phyloP scores from a whole-genome alignment of 2,113 vertebrate species.

The Delphinus delphis region DNA sequence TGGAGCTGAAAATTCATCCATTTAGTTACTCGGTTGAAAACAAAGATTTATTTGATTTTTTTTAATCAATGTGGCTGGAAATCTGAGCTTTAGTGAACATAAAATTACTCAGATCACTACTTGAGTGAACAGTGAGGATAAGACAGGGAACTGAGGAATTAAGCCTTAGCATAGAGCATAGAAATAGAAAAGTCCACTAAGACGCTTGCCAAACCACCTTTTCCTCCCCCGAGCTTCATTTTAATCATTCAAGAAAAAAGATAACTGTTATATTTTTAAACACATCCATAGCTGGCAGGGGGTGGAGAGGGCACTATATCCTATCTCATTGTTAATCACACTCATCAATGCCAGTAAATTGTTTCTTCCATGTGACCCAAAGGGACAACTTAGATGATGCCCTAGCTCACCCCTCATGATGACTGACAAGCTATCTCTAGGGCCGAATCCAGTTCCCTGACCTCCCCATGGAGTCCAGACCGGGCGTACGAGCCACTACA shows the following conservation, averaged over 20 bases:
- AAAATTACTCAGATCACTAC: not conserved
- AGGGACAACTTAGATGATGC: slow-evolving; percentile 17
- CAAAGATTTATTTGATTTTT: not conserved
- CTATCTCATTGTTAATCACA: not conserved
- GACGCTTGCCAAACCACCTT: not conserved
- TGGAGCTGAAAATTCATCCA: not conserved
- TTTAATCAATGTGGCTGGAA: not conserved
- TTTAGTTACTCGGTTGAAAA: not conserved
- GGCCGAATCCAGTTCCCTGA: slow-evolving; percentile 8
- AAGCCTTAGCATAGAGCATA: not conserved
- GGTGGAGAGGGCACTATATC: not conserved
- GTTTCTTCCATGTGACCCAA: not conserved
- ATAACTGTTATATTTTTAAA: not conserved
- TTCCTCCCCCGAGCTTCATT: not conserved
- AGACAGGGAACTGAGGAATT: not conserved
- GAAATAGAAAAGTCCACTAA: slow-evolving; percentile 7
- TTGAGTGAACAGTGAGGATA: not conserved
- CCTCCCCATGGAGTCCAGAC: not conserved
- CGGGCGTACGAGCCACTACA: not conserved
- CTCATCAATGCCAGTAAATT: not conserved
- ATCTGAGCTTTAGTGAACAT: not conserved
- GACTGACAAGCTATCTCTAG: slow-evolving; percentile 33
- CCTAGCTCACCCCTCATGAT: not conserved
- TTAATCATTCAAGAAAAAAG: slow-evolving; percentile 36
- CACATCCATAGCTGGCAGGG: not conserved